A percentile compares a stretch with the other conserved stretches of the same genome.
These are phyloP conservation scores for Lathronympha strigana DNA, from an alignment of 2,888 invertebrate species.

Conservation along the genomic window DNA sequence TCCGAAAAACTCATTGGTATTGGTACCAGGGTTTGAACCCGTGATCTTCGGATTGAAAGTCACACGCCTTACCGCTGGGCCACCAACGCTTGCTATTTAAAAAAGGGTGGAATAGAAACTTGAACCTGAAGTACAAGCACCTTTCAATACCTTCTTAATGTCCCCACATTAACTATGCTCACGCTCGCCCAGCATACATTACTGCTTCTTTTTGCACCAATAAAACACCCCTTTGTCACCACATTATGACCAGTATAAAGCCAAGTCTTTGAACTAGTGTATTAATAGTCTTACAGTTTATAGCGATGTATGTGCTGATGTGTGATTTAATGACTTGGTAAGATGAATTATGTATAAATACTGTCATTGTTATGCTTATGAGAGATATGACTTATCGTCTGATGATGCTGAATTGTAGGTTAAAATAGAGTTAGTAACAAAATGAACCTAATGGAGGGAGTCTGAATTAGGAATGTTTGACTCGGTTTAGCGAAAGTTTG, in stretches of 20 bases:
- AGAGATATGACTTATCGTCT: slow-evolving; percentile 28
- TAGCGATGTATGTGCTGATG: slow-evolving; percentile 53
- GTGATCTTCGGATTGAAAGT: no score
- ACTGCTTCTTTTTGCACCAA: slow-evolving; percentile 35
- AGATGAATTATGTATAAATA: slow-evolving; percentile 49
- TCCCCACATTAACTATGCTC: slow-evolving; percentile 30
- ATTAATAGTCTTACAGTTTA: slow-evolving; percentile 66
- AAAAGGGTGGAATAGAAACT: no score
- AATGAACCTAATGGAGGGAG: no score
- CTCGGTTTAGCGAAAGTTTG: no score
- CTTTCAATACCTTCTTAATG: slow-evolving; percentile 8
- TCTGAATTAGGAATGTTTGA: no score
- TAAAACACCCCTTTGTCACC: slow-evolving; percentile 41
- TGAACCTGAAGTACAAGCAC: background rate
- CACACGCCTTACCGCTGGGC: no score
- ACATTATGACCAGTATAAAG: slow-evolving; percentile 46
- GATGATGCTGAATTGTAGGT: background rate
- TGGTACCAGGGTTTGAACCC: no score
- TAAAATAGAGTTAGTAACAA: slow-evolving; percentile 1
- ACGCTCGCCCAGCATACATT: slow-evolving; percentile 23
- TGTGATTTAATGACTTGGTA: slow-evolving; percentile 55
- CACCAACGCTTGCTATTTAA: no score
- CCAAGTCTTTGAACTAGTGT: slow-evolving; percentile 61
- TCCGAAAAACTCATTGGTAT: no score
- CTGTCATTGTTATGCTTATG: slow-evolving; percentile 34